Evolutionary conservation across 2,888 invertebrate genomes (phyloP), one percentile per base, ranked within the genome.

Genomic region (Eulithis testata): DNA sequence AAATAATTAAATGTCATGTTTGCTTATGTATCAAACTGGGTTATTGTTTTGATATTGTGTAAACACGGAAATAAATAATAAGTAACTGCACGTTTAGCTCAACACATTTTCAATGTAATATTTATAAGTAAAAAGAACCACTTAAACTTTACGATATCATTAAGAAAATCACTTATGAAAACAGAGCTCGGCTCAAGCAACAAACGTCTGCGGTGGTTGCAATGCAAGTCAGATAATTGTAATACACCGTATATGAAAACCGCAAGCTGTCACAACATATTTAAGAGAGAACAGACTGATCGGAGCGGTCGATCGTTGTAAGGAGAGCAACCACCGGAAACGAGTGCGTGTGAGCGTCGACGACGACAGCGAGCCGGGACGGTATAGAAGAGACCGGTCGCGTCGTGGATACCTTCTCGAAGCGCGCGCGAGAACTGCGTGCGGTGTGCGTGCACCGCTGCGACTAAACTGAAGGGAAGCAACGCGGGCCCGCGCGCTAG

Each of bases 401-500:
- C 73, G 77, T 70, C 80, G 83, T 80, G 89, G 84, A 84, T 91
- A 92, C 92, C 93, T 92, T 91, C 90, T 91, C 89, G 90, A 86
- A 80, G 83, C 87, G 91, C 90, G 91, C 91, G 91, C 92, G 92
- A 91, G 92, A 91, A 91, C 92, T 93, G 93, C 93, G 93, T 92
- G 90, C 92, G 92, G 93, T 83, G 93, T 91, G 92, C 92, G 93
- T 93, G 92, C 93, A 92, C 92, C 93, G 92, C 91, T 88, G 89
- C 86, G 87, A 91, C 91, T 91, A 84, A 84, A 89, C 91, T 83
- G 81, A 84, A 85, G 86, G 86, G 83, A 87, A 84, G 84, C 84
- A 84, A 79, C 82, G 86, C 83, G 85, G 81, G 82, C 77, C 78
- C 78, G 75, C 73, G 72, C 73, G 81, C 84, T 85, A 87, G 85